These are phyloP conservation scores for Oryzias celebensis DNA, from an alignment of 2,113 vertebrate species.

Conservation along the genomic window DNA sequence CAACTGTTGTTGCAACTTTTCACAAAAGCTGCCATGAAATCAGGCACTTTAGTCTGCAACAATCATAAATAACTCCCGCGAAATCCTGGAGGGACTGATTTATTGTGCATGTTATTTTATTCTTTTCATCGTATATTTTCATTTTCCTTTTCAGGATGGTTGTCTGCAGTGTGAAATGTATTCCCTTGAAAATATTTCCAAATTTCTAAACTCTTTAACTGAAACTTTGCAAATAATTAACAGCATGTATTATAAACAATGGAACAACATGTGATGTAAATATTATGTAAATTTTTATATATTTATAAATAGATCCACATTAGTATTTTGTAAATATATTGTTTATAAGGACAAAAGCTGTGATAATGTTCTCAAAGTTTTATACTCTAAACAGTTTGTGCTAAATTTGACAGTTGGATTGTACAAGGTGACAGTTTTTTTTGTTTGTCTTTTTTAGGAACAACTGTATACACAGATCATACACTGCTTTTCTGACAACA, in stretches of 20 bases:
- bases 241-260: neutral
- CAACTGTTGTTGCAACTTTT: too few species aligned
- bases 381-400: neutral
- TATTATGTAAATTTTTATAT: slow-evolving; percentile 13
- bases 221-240: slow-evolving; percentile 38
- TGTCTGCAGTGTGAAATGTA: slow-evolving; percentile 69
- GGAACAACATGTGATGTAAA: slow-evolving; percentile 21
- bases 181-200: slow-evolving; percentile 34
- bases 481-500: neutral
- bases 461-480: slow-evolving; percentile 1
- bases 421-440: neutral
- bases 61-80: too few species aligned
- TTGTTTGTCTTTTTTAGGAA: neutral
- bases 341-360: neutral
- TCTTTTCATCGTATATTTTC: neutral
- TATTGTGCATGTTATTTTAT: neutral
- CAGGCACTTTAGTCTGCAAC: too few species aligned
- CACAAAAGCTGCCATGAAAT: too few species aligned
- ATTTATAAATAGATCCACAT: slow-evolving; percentile 4
- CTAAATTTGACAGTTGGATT: slow-evolving; percentile 2
- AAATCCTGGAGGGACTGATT: too few species aligned
- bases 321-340: slow-evolving; percentile 22
- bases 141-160: slow-evolving; percentile 43
- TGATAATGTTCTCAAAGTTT: neutral
- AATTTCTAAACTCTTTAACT: slow-evolving; percentile 49